Evolutionary conservation across 2,113 vertebrate species (phyloP).

Genomic region (Clarias gariepinus): DNA sequence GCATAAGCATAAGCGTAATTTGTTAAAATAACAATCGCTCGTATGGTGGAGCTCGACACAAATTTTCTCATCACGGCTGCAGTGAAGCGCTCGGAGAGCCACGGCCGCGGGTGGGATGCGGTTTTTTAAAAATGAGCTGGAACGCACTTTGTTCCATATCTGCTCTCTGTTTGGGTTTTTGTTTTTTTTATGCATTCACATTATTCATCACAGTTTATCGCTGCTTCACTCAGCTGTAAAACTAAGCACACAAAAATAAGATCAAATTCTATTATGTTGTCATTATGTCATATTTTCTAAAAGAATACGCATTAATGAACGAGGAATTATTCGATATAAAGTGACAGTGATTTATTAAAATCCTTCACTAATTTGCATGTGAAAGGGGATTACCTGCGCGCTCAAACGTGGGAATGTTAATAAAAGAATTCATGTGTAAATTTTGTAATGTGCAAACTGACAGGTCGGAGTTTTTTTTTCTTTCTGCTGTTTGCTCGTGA

Average conservation of each 20-base stretch:
- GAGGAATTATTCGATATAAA: neutral
- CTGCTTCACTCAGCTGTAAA: neutral
- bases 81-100: neutral
- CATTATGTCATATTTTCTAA: neutral
- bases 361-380: neutral
- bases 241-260: neutral
- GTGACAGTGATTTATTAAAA: neutral
- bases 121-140: neutral
- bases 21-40: neutral
- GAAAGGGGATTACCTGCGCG: neutral
- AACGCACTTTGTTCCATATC: neutral
- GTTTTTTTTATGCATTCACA: neutral
- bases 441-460: neutral
- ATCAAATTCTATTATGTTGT: neutral
- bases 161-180: neutral
- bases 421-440: neutral
- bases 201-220: neutral
- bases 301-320: neutral
- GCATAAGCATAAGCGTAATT: neutral
- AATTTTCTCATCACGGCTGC: neutral
- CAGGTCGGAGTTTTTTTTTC: neutral
- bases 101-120: neutral
- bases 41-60: neutral
- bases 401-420: neutral
- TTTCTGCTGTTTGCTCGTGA: neutral